These are phyloP conservation scores for Meda fulgida DNA, from an alignment of 2,797 vertebrate genomes.

Conservation along the genomic window DNA sequence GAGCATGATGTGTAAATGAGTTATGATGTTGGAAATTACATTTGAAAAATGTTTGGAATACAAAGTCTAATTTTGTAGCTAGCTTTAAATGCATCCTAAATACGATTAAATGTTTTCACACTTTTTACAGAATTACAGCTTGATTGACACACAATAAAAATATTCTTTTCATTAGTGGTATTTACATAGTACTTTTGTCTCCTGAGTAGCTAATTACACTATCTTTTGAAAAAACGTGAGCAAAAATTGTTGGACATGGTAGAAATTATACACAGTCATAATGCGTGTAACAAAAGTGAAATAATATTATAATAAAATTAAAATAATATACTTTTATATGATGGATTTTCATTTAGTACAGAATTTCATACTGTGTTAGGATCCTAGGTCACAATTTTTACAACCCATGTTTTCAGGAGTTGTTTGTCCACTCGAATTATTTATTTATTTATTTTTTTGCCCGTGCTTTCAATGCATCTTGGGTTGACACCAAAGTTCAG, in stretches of 20 bases:
- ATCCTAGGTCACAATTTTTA: not conserved
- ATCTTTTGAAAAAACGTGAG: not conserved
- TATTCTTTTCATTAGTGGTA: not conserved
- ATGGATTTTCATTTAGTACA: not conserved
- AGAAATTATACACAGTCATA: not conserved
- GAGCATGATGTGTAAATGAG: too few species aligned
- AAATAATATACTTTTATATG: not conserved
- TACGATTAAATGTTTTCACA: not conserved
- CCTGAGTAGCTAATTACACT: too few species aligned
- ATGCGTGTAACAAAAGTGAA: not conserved
- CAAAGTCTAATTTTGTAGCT: not conserved
- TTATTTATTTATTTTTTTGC: not conserved
- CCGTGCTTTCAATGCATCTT: not conserved
- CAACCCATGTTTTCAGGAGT: not conserved
- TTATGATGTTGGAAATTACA: not conserved
- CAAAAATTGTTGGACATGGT: not conserved
- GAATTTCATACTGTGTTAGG: too few species aligned
- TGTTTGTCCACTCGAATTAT: not conserved
- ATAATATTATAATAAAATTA: not conserved
- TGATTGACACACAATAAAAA: not conserved
- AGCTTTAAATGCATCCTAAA: not conserved
- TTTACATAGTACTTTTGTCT: too few species aligned
- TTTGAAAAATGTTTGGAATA: not conserved
- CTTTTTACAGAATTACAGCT: not conserved
- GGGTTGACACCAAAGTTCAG: not conserved